Base-by-base conservation (phyloP, 1,140 invertebrate genomes). In the Stratiolaelaps scimitus region DNA sequence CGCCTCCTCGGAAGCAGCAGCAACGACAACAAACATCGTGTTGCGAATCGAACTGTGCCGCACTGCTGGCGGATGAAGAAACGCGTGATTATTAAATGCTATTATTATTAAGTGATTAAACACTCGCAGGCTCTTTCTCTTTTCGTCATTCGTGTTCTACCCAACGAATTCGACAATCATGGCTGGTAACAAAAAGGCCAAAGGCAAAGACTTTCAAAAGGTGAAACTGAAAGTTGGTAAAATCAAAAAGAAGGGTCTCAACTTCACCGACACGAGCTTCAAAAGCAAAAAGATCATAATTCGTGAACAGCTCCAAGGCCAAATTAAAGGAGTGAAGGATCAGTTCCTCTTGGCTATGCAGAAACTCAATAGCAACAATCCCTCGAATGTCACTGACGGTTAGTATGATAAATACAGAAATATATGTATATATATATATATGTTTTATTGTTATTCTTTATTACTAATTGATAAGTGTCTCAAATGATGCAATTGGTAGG, bases 231-330 rank as follows among this genome's bases (percentile, higher is more conserved):
- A 79, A 72, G 75, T 78, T 65, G 81, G 80, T 7, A 82, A 73
- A 77, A 81, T 77, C 74, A 82, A 81, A 70, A 82, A 77, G 17
- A 81, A 80, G 70, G 76, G 74, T 40, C 81, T 83, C 53, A 92
- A 92, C 80, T 81, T 87, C 1, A 92, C 88, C 0, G 83, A 90
- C 72, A 85, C 87, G 0, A 82, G 84, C 71, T 92, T 92, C 72
- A 91, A 90, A 82, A 81, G 89, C 1, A 85, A 86, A 70, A 86
- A 88, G 72, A 90, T 93, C 70, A 76, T 88, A 10, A 81, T 92
- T 46, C 80, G 53, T 20, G 53, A 17, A 17, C 53, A 60, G 23
- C 26, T 60, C 4, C 17, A 15, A 23, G 53, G 26, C 1, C 17
- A 34, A 15, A 26, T 34, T 1, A 60, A 60, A 34, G 53, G 34